Evolutionary conservation across 2,888 invertebrate species (phyloP), one percentile per base, ranked within the genome.

Genomic region (Ichneumon xanthorius): DNA sequence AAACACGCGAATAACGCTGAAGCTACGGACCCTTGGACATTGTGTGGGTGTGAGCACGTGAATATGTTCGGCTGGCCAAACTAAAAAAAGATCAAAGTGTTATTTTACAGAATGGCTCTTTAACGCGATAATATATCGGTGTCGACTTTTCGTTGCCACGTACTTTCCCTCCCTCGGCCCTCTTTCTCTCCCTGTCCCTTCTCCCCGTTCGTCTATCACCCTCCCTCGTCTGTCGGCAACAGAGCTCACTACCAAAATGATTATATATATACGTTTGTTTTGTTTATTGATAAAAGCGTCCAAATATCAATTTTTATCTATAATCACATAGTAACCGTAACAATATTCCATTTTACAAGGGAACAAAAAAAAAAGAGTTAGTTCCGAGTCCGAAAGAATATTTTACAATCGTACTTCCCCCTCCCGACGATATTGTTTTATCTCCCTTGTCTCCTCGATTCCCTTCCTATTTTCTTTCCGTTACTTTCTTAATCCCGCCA

Each of bases 261-360:
- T 84, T 84, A 81, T 70, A 84, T 53, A 37, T 48, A 71, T 71
- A 48, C 87, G 37, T 83, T 26, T 70, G 67, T 70, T 73, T 76
- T 5, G 88, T 88, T 89, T 88, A 90, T 89, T 87, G 70, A 87
- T 88, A 89, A 90, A 90, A 87, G 89, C 78, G 84, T 90, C 85
- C 76, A 88, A 89, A 89, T 89, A 89, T 89, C 87, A 90, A 89
- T 89, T 58, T 58, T 88, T 84, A 86, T 58, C 86, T 89, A 91
- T 86, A 87, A 90, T 90, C 86, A 88, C 86, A 83, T 88, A 88
- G 90, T 87, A 89, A 91, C 88, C 84, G 87, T 88, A 91, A 90
- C 89, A 90, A 90, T 88, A 87, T 89, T 88, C 87, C 70, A 84
- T 80, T 84, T 79, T 87, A 82, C 58, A 81, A 71, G 58, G 82